Conservation (phyloP, 2,113 vertebrate species). For the Malurus melanocephalus region DNA sequence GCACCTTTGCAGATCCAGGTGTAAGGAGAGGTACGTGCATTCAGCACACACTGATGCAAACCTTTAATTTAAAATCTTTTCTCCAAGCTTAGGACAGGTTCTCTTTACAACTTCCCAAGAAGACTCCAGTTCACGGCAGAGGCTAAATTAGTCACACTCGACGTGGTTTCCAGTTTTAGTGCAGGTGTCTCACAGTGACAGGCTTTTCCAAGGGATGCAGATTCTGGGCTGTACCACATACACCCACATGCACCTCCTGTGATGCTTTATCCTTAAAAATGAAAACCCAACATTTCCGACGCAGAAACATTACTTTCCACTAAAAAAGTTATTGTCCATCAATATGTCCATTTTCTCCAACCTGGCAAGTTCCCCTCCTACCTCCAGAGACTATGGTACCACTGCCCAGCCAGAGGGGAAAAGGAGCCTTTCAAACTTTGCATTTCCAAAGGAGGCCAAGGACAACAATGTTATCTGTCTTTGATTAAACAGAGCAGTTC, state of each 20-base stretch:
- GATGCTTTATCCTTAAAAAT: neutral
- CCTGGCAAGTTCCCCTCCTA: neutral
- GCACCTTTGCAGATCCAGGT: neutral
- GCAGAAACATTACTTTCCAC: neutral
- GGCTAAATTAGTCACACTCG: neutral
- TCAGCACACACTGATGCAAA: neutral
- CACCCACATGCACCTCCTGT: neutral
- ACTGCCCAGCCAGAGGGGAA: neutral
- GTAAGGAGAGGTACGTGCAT: accelerated
- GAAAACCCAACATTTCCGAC: neutral
- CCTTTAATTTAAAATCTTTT: neutral
- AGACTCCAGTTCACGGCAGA: neutral
- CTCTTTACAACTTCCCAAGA: neutral
- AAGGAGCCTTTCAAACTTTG: neutral
- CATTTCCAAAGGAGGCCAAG: neutral
- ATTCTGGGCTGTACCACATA: neutral
- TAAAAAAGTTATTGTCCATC: neutral
- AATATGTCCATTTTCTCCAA: neutral
- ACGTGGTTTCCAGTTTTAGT: neutral
- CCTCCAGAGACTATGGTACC: neutral
- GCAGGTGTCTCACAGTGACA: neutral
- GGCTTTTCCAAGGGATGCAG: neutral
- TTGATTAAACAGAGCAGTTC: neutral
- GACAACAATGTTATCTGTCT: neutral
- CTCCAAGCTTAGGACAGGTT: neutral